phyloP scores from a whole-genome alignment of 2,797 vertebrate species.

The Molossus molossus region DNA sequence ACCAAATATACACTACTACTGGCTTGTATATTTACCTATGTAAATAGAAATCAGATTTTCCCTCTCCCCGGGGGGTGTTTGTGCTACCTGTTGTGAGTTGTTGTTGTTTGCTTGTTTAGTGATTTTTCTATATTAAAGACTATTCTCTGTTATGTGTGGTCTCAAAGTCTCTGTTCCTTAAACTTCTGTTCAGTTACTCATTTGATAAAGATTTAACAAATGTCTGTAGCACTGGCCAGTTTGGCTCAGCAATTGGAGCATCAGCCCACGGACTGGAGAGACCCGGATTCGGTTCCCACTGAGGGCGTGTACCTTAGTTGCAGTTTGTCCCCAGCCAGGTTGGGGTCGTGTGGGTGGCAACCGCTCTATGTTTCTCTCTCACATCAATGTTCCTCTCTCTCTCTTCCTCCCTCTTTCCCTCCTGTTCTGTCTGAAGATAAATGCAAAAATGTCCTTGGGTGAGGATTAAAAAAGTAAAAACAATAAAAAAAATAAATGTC shows the following conservation, averaged over 20 bases:
- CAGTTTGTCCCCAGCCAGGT: too few species aligned
- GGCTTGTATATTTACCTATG: neutral
- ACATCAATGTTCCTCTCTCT: too few species aligned
- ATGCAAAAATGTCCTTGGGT: too few species aligned
- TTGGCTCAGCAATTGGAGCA: too few species aligned
- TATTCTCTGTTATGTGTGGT: neutral
- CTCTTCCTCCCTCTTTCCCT: too few species aligned
- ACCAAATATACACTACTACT: neutral
- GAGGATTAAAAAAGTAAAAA: too few species aligned
- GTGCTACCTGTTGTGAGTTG: neutral
- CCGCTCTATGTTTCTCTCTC: too few species aligned
- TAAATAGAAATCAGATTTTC: neutral
- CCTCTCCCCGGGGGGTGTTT: neutral
- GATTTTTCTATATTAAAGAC: conserved; percentile 10
- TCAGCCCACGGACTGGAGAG: too few species aligned
- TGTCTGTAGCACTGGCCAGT: neutral
- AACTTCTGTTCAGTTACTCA: neutral
- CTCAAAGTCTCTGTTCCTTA: conserved; percentile 28
- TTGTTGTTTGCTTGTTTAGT: conserved; percentile 32
- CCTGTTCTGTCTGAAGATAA: too few species aligned
- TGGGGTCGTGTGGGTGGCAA: too few species aligned
- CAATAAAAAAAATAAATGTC: neutral
- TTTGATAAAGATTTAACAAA: conserved; percentile 43
- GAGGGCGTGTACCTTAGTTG: too few species aligned
- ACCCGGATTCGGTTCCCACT: too few species aligned